These are phyloP conservation scores for Acropora yongei DNA, from an alignment of 64 coral and sea anemone genomes.

Conservation along the genomic window DNA sequence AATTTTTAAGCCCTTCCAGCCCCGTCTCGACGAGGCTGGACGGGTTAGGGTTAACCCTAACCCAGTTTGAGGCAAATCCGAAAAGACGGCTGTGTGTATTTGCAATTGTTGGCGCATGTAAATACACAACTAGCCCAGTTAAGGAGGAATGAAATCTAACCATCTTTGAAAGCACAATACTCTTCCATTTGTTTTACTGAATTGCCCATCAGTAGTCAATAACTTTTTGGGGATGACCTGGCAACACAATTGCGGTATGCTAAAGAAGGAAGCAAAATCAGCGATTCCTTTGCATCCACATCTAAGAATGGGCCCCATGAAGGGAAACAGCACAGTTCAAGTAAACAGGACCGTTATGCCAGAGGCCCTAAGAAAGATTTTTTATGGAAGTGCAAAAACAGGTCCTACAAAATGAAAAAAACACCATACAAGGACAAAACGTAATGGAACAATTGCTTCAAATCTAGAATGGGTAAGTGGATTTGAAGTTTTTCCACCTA, in stretches of 20 bases:
- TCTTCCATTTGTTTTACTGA: conserved; percentile 12
- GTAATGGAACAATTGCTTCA: conserved; percentile 27
- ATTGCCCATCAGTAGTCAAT: neutral
- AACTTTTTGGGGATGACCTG: conserved; percentile 52
- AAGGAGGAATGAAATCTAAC: conserved; percentile 28
- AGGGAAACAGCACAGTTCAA: neutral
- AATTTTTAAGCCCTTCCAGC: too few species aligned
- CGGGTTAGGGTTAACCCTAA: too few species aligned
- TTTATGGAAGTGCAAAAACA: conserved; percentile 17
- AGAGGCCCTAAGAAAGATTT: conserved; percentile 31
- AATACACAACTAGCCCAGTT: conserved; percentile 13
- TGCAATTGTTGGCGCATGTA: neutral
- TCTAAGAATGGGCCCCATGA: neutral
- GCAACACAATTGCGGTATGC: conserved; percentile 45
- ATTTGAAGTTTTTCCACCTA: conserved; percentile 9
- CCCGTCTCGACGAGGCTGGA: too few species aligned
- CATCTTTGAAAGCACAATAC: conserved; percentile 32
- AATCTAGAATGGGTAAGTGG: conserved; percentile 44
- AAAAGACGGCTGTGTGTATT: too few species aligned
- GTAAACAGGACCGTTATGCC: neutral
- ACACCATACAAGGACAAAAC: neutral
- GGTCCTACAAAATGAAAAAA: conserved; percentile 34
- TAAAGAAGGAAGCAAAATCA: conserved; percentile 44
- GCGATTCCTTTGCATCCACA: neutral
- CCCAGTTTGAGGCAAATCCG: too few species aligned